A percentile compares a stretch with the other conserved stretches of the same genome.
These are phyloP conservation scores for Bungarus multicinctus DNA, from an alignment of 2,113 vertebrate genomes.

Conservation along the genomic window DNA sequence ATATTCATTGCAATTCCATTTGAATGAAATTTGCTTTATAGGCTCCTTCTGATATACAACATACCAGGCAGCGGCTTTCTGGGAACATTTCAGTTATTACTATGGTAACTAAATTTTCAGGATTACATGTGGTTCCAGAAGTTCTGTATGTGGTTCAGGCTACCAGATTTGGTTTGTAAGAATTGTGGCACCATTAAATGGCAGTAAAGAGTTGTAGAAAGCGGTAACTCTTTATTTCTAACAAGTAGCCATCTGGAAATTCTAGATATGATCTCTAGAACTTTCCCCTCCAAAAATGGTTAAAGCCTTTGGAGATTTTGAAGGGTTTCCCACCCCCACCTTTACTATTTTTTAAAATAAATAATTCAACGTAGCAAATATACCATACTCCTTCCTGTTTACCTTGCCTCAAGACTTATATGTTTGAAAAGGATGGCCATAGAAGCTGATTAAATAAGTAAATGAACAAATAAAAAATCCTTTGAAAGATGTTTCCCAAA, in stretches of 20 bases:
- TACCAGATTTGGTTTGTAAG: not conserved
- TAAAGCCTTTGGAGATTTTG: not conserved
- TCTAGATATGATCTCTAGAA: not conserved
- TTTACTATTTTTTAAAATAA: too few relatives aligned
- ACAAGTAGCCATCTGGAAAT: not conserved
- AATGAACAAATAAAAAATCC: too few relatives aligned
- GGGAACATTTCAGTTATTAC: not conserved
- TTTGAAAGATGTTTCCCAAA: too few relatives aligned
- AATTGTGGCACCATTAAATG: not conserved
- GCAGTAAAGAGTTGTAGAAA: not conserved
- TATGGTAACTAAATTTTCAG: not conserved
- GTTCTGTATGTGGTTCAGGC: not conserved
- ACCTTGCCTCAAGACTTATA: too few relatives aligned
- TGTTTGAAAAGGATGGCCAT: too few relatives aligned
- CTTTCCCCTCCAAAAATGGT: fast-evolving
- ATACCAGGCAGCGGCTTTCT: not conserved
- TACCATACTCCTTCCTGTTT: too few relatives aligned
- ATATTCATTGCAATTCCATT: not conserved
- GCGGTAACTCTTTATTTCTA: not conserved
- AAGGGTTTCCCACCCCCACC: not conserved
- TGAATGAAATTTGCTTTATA: not conserved
- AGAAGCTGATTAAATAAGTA: too few relatives aligned
- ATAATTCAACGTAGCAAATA: too few relatives aligned
- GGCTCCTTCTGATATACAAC: not conserved
- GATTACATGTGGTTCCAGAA: not conserved